Evolutionary conservation across 2,888 invertebrate species (phyloP), one percentile per base, ranked within the genome.

Genomic region (Ephialtes manifestator): DNA sequence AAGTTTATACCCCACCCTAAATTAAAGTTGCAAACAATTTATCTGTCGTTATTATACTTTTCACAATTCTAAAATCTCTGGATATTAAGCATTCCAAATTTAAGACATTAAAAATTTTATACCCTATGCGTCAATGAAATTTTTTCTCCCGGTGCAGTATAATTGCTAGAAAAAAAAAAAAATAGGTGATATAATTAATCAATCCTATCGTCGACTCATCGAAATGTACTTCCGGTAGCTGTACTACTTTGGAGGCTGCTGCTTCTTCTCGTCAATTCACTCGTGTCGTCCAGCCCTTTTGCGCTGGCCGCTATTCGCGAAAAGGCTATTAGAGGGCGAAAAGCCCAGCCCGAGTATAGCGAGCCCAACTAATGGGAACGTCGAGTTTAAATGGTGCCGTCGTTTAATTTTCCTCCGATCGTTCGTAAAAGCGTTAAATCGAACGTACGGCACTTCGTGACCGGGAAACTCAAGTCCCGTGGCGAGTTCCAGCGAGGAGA

Each of bases 381-480:
- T 78, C 65, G 78, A 63, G 72, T 81, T 75, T 77, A 77, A 86
- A 83, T 81, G 83, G 53, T 55, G 35, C 58, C 68, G 86, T 78
- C 77, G 74, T 84, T 86, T 81, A 86, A 86, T 81, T 86, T 86
- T 86, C 63, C 55, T 83, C 65, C 53, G 68, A 81, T 77, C 83
- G 63, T 83, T 81, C 81, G 83, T 68, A 63, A 86, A 78, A 74
- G 70, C 81, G 63, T 80, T 81, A 83, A 86, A 85, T 85, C 77
- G 83, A 85, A 82, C 74, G 85, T 82, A 82, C 78, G 75, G 39
- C 68, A 74, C 53, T 83, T 78, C 85, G 83, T 83, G 85, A 86
- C 83, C 68, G 81, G 82, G 67, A 80, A 83, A 70, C 74, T 77
- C 53, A 63, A 81, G 51, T 84, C 31, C 55, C 20, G 28, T 71